A percentile compares a stretch with the other conserved stretches of the same genome.
Evolutionary conservation across 2,888 invertebrate species (phyloP).

Genomic region (Tromatobia lineatoria): DNA sequence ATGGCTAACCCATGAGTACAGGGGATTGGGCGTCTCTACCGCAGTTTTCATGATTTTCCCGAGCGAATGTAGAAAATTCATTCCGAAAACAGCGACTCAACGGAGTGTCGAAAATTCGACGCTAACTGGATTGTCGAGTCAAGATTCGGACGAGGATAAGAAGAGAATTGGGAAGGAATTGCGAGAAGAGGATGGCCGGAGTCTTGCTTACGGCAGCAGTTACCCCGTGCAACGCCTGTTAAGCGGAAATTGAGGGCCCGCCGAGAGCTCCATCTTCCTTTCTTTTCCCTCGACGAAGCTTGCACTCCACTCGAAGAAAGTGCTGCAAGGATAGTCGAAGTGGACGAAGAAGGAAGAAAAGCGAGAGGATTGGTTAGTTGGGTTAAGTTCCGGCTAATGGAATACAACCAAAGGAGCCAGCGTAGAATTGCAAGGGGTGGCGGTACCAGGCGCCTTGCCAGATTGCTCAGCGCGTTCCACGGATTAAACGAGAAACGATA

Average conservation of each 20-base stretch:
- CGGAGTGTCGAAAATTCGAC: constrained; percentile 12
- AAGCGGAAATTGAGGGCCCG: constrained; percentile 64
- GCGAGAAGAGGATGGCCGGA: constrained; percentile 13
- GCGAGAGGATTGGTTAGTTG: constrained; percentile 58
- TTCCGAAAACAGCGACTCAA: neutral
- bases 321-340: constrained; percentile 33
- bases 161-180: constrained; percentile 21
- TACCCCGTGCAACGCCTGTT: constrained; percentile 56
- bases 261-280: constrained; percentile 48
- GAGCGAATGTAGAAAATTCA: neutral
- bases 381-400: constrained; percentile 63
- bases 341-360: constrained; percentile 40
- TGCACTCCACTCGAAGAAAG: constrained; percentile 56
- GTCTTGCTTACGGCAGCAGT: constrained; percentile 62
- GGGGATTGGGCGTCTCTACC: no score
- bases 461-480: constrained; percentile 50
- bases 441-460: constrained; percentile 49
- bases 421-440: constrained; percentile 17
- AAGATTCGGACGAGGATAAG: constrained; percentile 1
- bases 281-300: constrained; percentile 39
- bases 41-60: no score
- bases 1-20: no score
- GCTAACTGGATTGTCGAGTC: constrained; percentile 21
- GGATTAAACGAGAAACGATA: constrained; percentile 34
- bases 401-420: constrained; percentile 49